A percentile compares a stretch with the other conserved stretches of the same genome.
phyloP scores from a whole-genome alignment of 2,888 invertebrate species.

The Vannuccia rotundouncinata region DNA sequence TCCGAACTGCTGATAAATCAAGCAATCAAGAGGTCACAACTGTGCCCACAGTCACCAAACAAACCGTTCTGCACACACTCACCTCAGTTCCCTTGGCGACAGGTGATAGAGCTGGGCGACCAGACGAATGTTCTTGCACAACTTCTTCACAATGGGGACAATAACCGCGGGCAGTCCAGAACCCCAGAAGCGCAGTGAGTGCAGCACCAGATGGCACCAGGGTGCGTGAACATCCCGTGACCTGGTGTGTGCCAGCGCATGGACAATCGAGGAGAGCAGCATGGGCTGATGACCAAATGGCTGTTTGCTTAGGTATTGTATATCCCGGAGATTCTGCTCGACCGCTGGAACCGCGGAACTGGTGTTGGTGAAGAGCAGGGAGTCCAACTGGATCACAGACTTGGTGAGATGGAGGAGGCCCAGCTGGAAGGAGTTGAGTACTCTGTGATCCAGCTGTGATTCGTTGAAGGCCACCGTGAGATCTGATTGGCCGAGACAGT shows the following conservation, averaged over 20 bases:
- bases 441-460: constrained; percentile 41
- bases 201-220: constrained; percentile 16
- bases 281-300: constrained; percentile 14
- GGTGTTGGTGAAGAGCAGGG: constrained; percentile 16
- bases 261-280: constrained; percentile 1
- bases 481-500: too few species aligned
- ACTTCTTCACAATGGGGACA: constrained; percentile 26
- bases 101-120: constrained; percentile 29
- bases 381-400: background rate
- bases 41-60: too few species aligned
- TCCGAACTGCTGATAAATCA: too few species aligned
- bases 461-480: constrained; percentile 70
- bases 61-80: too few species aligned
- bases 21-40: too few species aligned
- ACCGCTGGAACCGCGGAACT: too few species aligned
- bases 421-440: constrained; percentile 48
- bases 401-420: constrained; percentile 61
- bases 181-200: constrained; percentile 22
- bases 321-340: too few species aligned
- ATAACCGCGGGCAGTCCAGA: background rate
- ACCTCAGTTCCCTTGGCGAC: too few species aligned
- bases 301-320: too few species aligned
- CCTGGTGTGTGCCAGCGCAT: background rate
- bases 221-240: constrained; percentile 14
- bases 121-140: constrained; percentile 21